These are phyloP conservation scores for Andrena chrysosceles DNA, from an alignment of 2,888 invertebrate genomes.

Conservation along the genomic window DNA sequence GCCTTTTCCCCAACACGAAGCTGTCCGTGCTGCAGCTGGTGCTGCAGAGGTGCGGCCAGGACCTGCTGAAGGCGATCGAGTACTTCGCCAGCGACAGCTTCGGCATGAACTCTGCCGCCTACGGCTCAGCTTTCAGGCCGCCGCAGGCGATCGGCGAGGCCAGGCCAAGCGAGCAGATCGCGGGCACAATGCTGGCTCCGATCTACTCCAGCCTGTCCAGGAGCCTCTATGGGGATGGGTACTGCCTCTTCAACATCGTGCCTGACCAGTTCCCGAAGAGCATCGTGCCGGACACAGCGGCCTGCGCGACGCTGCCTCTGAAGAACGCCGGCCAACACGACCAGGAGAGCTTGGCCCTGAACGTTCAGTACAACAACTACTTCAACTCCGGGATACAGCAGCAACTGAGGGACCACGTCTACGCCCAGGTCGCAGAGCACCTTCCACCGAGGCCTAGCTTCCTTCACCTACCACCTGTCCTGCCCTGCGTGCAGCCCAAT, in stretches of 20 bases:
- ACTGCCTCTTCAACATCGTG: slow-evolving; percentile 79
- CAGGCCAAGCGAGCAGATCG: slow-evolving; percentile 47
- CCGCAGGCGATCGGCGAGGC: slow-evolving; percentile 57
- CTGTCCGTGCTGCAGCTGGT: slow-evolving; percentile 95
- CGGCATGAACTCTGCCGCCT: slow-evolving; percentile 47
- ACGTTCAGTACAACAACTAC: slow-evolving; percentile 78
- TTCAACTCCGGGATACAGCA: slow-evolving; percentile 75
- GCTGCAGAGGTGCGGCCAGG: slow-evolving; percentile 96
- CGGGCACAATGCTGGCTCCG: slow-evolving; percentile 68
- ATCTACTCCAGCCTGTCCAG: slow-evolving; percentile 76
- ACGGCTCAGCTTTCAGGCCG: slow-evolving; percentile 67
- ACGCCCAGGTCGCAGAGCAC: slow-evolving; percentile 70
- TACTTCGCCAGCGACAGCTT: slow-evolving; percentile 87
- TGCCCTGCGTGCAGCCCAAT: slow-evolving; percentile 82
- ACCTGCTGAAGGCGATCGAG: slow-evolving; percentile 95
- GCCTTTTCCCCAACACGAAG: slow-evolving; percentile 96
- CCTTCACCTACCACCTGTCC: slow-evolving; percentile 78
- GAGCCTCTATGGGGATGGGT: slow-evolving; percentile 78
- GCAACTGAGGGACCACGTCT: slow-evolving; percentile 77
- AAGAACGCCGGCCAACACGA: slow-evolving; percentile 59
- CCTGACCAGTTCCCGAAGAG: slow-evolving; percentile 78
- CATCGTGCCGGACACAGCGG: slow-evolving; percentile 45
- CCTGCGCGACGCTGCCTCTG: slow-evolving; percentile 43
- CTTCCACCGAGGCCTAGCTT: slow-evolving; percentile 58
- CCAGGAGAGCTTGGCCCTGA: slow-evolving; percentile 74